Base-by-base conservation (phyloP, 2,888 invertebrate genomes). In the Nemotelus pantherinus region DNA sequence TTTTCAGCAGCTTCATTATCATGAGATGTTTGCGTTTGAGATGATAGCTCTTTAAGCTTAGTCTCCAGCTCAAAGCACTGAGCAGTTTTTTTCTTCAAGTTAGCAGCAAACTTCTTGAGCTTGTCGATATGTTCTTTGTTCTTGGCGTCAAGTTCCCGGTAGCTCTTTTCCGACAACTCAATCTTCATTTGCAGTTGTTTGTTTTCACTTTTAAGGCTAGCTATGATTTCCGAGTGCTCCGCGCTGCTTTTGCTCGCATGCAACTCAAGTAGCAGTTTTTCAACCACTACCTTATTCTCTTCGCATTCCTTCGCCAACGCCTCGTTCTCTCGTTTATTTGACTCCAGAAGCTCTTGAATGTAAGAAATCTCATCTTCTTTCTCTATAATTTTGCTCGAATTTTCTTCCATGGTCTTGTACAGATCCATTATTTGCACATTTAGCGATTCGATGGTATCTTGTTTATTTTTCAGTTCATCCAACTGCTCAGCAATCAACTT, bases 61-160 rank as follows among this genome's bases (percentile, higher is more conserved):
- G 85, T 84, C 86, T 94, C 92, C 53, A 93, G 85, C 80, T 94
- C 93, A 53, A 90, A 88, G 81, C 91, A 92, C 80, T 91, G 89
- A 0, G 88, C 84, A 0, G 90, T 89, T 83, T 93, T 94, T 84
- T 93, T 94, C 85, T 94, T 95, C 7, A 94, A 88, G 83, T 91
- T 93, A 0, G 92, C 89, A 0, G 93, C 94, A 82, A 93, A 91
- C 83, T 94, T 94, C 83, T 94, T 95, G 83, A 94, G 89, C 85
- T 94, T 94, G 77, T 94, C 94, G 76, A 93, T 85, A 79, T 93
- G 90, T 72, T 92, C 91, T 82, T 91, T 92, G 80, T 91, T 91
- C 83, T 92, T 93, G 5, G 84, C 87, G 82, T 92, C 92, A 1
- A 91, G 82, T 10, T 87, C 85, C 2, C 82, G 78, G 74, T 85